Evolutionary conservation across 2,888 invertebrate species (phyloP), one percentile per base, ranked within the genome.

Genomic region (Galerucella calmariensis): DNA sequence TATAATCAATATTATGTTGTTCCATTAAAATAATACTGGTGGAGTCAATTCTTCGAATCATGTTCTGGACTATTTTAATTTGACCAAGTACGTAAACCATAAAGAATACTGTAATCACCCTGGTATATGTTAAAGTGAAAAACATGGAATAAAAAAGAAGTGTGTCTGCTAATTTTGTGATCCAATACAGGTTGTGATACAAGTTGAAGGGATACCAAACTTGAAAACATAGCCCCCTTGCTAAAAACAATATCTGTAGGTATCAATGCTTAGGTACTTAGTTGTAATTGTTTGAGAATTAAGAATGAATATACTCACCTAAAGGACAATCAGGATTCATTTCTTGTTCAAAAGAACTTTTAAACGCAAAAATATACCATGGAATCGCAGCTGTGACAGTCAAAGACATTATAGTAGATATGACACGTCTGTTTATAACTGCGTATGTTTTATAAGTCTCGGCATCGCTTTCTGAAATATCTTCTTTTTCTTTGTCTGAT

Each of bases 171-270:
- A 53, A 2, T 51, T 69, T 51, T 12, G 73, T 70, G 20, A 74
- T 27, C 63, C 51, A 53, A 27, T 63, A 77, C n/a, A 61, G 73
- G 5, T 70, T 72, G n/a, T 74, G 27, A 53, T 77, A 71, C 5
- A 77, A 16, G 67, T 74, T 59, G 56, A 72, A 72, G 2, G 77
- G 74, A 14, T 77, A 77, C 77, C 77, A 77, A 9, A 77, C 20
- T 63, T 77, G 77, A 65, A 46, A 77, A 44, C 11, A 35, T 0
- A 77, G 12, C 3, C 70, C 74, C 59, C 46, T 67, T 14, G 67
- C 27, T 41, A 67, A 16, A 12, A 63, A 63, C n/a, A 24, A n/a
- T 20, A 27, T 41, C 35, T 41, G 8, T 41, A n/a, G n/a, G n/a
- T n/a, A 41, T 41, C 1, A 41, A 41, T 41, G 1, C 35, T 41